A percentile compares a stretch with the other conserved stretches of the same genome.
These are phyloP conservation scores for Bagarius yarrelli DNA, from an alignment of 2,113 vertebrate species.

Conservation along the genomic window DNA sequence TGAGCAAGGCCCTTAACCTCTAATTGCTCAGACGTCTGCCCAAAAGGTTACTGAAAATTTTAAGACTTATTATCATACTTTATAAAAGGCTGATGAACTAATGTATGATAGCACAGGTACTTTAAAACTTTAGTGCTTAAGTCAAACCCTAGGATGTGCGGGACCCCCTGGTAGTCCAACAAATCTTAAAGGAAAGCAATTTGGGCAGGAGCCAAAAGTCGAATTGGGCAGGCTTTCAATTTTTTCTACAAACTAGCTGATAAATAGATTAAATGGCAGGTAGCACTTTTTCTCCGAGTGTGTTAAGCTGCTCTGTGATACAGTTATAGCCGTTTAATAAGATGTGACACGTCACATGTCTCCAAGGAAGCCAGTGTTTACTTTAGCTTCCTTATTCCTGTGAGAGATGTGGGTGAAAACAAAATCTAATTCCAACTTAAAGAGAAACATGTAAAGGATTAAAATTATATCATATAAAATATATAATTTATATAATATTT, in stretches of 20 bases:
- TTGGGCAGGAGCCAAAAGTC: too few species aligned
- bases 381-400: not conserved
- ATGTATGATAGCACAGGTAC: too few species aligned
- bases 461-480: conserved; percentile 38
- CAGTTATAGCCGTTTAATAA: not conserved
- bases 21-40: too few species aligned
- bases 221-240: too few species aligned
- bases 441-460: conserved; percentile 25
- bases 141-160: not conserved
- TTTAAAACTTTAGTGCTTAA: conserved; percentile 7
- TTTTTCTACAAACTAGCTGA: not conserved
- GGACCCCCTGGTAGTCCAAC: not conserved
- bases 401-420: not conserved
- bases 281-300: not conserved
- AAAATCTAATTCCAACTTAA: not conserved
- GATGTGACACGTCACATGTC: not conserved
- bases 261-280: not conserved
- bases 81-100: conserved; percentile 15
- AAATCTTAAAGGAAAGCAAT: not conserved
- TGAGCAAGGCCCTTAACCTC: too few species aligned
- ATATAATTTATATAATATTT: conserved; percentile 43
- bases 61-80: conserved; percentile 9
- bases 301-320: not conserved
- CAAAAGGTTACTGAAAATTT: too few species aligned
- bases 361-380: not conserved